A percentile compares a stretch with the other conserved stretches of the same genome.
phyloP scores from a whole-genome alignment of 37 sponge, comb jelly and placozoan genomes.

The Eunapius fragilis region DNA sequence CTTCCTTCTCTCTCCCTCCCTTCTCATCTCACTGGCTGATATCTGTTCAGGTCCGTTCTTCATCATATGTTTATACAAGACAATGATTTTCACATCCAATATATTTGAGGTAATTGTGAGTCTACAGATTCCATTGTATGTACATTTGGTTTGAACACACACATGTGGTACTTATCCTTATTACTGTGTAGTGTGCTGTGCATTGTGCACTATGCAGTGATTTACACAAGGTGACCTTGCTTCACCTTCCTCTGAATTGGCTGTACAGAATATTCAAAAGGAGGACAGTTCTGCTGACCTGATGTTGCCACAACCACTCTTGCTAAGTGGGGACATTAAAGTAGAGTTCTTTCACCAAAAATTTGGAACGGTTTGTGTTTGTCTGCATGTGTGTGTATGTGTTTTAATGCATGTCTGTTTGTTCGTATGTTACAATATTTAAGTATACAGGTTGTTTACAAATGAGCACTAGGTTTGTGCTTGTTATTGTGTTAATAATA shows the following conservation, averaged over 20 bases:
- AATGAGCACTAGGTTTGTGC: no score
- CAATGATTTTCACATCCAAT: conserved; percentile 74
- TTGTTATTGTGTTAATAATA: no score
- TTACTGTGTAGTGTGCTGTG: no score
- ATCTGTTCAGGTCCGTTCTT: conserved; percentile 53
- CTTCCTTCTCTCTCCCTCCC: neutral
- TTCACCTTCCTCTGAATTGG: no score
- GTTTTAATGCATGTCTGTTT: neutral
- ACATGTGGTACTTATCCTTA: no score
- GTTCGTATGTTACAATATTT: neutral
- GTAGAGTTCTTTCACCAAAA: conserved; percentile 87
- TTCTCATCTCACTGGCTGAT: neutral
- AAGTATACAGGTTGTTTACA: neutral
- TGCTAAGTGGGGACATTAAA: conserved; percentile 92
- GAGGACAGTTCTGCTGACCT: conserved; percentile 71
- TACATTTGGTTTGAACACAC: no score
- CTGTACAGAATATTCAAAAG: conserved; percentile 44
- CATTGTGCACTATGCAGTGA: no score
- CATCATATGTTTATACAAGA: conserved; percentile 44
- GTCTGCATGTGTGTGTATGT: neutral
- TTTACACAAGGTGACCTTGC: no score
- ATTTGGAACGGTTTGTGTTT: conserved; percentile 27
- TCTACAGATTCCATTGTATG: conserved; percentile 40
- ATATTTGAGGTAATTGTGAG: conserved; percentile 32
- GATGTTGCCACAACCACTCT: conserved; percentile 61